A percentile compares a stretch with the other conserved stretches of the same genome.
These are phyloP conservation scores for Ammospiza nelsoni DNA, from an alignment of 2,113 vertebrate species.

Conservation along the genomic window DNA sequence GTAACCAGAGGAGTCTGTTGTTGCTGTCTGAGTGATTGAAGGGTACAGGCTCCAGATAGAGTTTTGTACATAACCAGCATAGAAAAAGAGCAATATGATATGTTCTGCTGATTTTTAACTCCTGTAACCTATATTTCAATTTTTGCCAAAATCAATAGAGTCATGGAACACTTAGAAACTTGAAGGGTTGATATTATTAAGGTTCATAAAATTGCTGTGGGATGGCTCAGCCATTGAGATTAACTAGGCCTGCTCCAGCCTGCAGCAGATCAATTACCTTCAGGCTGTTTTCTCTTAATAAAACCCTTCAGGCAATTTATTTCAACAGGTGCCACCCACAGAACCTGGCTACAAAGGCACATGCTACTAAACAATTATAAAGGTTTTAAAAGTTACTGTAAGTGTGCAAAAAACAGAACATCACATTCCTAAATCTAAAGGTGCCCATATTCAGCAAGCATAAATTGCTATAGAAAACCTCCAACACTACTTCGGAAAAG, in stretches of 20 bases:
- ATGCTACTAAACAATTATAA: background rate
- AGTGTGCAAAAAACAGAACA: background rate
- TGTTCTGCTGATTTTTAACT: background rate
- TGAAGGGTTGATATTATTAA: background rate
- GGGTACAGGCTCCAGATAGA: background rate
- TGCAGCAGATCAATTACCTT: conserved; percentile 7
- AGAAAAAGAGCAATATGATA: background rate
- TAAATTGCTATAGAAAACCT: background rate
- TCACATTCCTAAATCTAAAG: background rate
- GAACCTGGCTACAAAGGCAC: background rate
- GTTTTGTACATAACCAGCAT: background rate
- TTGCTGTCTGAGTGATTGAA: conserved; percentile 1
- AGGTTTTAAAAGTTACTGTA: background rate
- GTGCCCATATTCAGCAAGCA: background rate
- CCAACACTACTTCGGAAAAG: background rate
- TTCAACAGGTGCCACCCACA: background rate
- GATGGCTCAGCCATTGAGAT: background rate
- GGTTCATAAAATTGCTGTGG: background rate
- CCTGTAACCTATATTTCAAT: background rate
- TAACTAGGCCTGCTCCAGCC: background rate
- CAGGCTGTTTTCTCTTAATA: background rate
- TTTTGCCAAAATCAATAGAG: conserved; percentile 9
- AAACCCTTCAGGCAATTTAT: conserved; percentile 17
- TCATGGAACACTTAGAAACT: background rate
- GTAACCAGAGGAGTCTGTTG: background rate